A percentile compares a stretch with the other conserved stretches of the same genome.
phyloP scores from a whole-genome alignment of 2,113 vertebrate genomes.

The Mustela lutreola region DNA sequence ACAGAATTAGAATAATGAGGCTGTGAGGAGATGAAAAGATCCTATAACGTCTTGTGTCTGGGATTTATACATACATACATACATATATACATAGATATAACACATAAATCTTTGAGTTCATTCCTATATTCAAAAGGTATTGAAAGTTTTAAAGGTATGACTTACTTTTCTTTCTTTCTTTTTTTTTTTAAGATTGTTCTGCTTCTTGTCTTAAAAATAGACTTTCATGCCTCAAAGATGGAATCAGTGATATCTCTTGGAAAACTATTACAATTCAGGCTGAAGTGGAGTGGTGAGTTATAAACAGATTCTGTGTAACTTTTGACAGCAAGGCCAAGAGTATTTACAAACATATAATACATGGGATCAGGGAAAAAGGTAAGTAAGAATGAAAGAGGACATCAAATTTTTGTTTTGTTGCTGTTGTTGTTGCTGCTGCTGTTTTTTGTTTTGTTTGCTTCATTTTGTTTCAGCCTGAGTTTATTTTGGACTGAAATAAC shows the following conservation, averaged over 20 bases:
- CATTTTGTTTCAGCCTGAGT: not conserved
- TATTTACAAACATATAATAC: not conserved
- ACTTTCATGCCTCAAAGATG: not conserved
- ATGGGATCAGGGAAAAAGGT: not conserved
- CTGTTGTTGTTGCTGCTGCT: not conserved
- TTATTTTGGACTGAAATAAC: not conserved
- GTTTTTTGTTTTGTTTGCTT: not conserved
- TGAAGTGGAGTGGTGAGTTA: not conserved
- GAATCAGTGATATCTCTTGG: not conserved
- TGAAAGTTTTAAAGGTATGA: not conserved
- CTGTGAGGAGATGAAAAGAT: too few species aligned
- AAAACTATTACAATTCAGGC: not conserved
- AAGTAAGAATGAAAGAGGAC: not conserved
- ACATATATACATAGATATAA: not conserved
- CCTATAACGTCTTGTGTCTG: not conserved
- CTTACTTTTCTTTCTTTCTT: not conserved
- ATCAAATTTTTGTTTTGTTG: not conserved
- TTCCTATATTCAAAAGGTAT: not conserved
- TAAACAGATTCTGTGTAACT: not conserved
- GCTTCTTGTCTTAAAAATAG: not conserved
- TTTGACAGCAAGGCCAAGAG: not conserved
- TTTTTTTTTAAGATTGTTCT: not conserved
- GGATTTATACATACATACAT: not conserved
- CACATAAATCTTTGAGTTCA: not conserved
- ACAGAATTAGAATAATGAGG: not conserved